Base-by-base conservation (phyloP, 2,113 vertebrate species). In the Phycodurus eques region DNA sequence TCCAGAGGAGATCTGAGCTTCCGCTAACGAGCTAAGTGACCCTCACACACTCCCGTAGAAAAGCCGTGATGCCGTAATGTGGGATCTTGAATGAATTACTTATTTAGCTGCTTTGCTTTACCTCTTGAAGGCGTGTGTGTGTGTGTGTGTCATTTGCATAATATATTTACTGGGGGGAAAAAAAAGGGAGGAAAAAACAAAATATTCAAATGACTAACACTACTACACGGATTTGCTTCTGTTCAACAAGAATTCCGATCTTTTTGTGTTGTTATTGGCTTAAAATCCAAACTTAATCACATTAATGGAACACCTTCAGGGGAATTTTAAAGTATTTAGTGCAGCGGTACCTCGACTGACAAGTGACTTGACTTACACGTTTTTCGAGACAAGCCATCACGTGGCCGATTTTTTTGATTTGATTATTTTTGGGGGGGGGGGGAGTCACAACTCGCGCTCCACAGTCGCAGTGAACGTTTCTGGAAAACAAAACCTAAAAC, bases 1-100 rank as follows among this genome's bases (percentile, higher is more conserved):
- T 81, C 93, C 94, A 0, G 95, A 96, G 70, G 94, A 87, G 84
- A n/a, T 87, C 90, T 70, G 92, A 94, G 53, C 76, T 68, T 47
- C 75, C 31, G 39, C 64, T 9, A 49, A 47, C 64, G 31, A 27
- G 64, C 44, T 44, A 15, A 47, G 59, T 31, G 20, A 77, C 31
- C 22, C 14, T 22, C 20, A 8, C 56, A 31, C 22, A 78, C 39
- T 63, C 8, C 27, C 62, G 8, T 13, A 67, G 39, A 67, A 39
- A 67, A 27, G 14, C 46, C 46, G 35, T 8, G 20, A 53, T 68
- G 35, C 49, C 27, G 15, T 8, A 54, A 42, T 54, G 42, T 43
- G 31, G 47, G 1, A 13, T 35, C 20, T 73, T 33, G 27, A 61
- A 61, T 61, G 14, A 61, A 61, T 27, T 4, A 56, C n/a, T 59